phyloP scores from a whole-genome alignment of 2,888 invertebrate genomes.

The Eupsilia transversa region DNA sequence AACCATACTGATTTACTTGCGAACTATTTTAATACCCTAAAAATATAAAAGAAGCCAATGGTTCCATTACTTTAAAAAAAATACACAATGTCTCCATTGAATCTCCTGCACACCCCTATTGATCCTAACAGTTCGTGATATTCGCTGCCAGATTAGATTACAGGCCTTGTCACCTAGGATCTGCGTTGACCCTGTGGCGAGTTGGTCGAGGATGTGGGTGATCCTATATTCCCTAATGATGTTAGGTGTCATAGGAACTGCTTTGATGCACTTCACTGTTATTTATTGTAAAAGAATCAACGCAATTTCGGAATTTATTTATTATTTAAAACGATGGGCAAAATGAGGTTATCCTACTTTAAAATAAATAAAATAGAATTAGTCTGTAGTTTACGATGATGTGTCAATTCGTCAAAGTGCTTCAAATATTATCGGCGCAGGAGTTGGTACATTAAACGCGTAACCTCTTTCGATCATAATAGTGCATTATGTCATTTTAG shows the following conservation, averaged over 20 bases:
- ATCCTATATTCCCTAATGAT: background rate
- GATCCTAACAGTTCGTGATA: background rate
- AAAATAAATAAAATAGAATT: constrained; percentile 9
- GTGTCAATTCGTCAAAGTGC: constrained; percentile 22
- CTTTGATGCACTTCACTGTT: background rate
- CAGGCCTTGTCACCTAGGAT: background rate
- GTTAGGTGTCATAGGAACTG: background rate
- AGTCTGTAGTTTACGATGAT: constrained; percentile 19
- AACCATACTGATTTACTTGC: background rate
- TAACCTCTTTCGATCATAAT: constrained; percentile 50
- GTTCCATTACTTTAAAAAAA: background rate
- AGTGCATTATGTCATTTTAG: constrained; percentile 47
- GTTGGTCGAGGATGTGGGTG: background rate
- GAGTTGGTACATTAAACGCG: constrained; percentile 57
- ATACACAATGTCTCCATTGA: background rate
- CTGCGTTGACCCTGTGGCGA: background rate
- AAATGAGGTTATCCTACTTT: background rate
- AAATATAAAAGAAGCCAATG: too few species aligned
- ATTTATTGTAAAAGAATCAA: background rate
- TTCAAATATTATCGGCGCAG: constrained; percentile 45
- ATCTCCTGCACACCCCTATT: background rate
- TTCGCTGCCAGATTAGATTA: background rate
- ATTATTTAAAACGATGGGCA: background rate
- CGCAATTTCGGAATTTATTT: background rate
- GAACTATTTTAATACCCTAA: background rate